Evolutionary conservation across 1,140 invertebrate genomes (phyloP).

Genomic region (Bemisia tabaci): DNA sequence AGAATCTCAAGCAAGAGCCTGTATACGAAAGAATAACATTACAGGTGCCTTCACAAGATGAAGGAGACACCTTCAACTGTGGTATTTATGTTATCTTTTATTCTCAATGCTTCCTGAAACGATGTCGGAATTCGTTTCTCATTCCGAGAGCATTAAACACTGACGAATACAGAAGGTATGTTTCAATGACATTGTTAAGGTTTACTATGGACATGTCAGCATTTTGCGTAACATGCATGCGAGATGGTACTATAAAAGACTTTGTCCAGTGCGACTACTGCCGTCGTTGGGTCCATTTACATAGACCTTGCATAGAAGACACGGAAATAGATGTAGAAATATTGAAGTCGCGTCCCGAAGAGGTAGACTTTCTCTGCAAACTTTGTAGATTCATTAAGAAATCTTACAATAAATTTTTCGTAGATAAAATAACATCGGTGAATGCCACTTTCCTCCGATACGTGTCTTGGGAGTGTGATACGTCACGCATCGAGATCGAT

Average conservation of each 20-base stretch:
- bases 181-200: neutral
- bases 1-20: neutral
- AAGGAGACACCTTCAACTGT: neutral
- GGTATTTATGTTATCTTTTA: neutral
- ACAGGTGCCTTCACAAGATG: neutral
- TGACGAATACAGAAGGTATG: neutral
- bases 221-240: neutral
- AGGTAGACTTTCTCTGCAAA: neutral
- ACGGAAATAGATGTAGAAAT: neutral
- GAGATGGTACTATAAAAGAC: neutral
- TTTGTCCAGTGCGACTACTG: neutral
- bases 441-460: too few species aligned
- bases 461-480: too few species aligned
- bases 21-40: neutral
- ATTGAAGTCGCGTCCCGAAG: neutral
- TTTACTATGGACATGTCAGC: neutral
- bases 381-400: too few species aligned
- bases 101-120: neutral
- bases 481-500: too few species aligned
- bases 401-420: too few species aligned
- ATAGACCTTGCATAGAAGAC: neutral
- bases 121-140: neutral
- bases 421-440: too few species aligned
- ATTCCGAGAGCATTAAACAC: neutral
- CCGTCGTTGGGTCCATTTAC: neutral